A percentile compares a stretch with the other conserved stretches of the same genome.
phyloP scores from a whole-genome alignment of 2,797 vertebrate species.

The Neostethus bicornis region DNA sequence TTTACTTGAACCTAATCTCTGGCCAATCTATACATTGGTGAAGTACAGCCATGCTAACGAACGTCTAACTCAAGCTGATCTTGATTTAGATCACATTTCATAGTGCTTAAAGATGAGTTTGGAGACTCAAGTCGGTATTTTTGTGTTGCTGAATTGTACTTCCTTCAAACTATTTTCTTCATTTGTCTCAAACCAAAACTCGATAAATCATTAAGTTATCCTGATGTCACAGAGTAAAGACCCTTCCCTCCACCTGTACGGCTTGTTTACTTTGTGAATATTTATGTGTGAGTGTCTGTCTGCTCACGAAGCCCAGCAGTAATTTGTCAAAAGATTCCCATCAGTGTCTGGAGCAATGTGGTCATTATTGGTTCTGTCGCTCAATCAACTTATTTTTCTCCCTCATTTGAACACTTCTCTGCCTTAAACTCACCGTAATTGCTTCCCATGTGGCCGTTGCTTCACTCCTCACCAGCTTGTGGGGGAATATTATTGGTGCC shows the following conservation, averaged over 20 bases:
- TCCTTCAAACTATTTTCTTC: too few relatives aligned
- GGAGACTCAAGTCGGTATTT: too few relatives aligned
- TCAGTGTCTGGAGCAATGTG: constrained; percentile 45
- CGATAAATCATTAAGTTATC: background rate
- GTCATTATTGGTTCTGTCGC: constrained; percentile 59
- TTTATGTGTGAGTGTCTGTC: constrained; percentile 10
- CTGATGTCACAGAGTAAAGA: constrained; percentile 2
- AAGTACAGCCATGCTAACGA: too few relatives aligned
- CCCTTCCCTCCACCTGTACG: background rate
- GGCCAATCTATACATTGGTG: too few relatives aligned
- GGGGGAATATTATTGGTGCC: constrained; percentile 48
- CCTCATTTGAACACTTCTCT: constrained; percentile 41
- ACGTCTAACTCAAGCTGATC: too few relatives aligned
- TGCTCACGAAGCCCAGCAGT: constrained; percentile 28
- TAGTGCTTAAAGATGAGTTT: too few relatives aligned
- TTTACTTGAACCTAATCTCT: too few relatives aligned
- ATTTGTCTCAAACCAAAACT: background rate
- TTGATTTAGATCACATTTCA: too few relatives aligned
- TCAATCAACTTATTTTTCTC: constrained; percentile 50
- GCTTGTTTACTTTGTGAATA: constrained; percentile 22
- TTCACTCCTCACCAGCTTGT: constrained; percentile 54
- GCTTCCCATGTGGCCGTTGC: constrained; percentile 59
- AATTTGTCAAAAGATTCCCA: constrained; percentile 55
- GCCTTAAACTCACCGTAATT: constrained; percentile 63
- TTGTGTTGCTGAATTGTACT: too few relatives aligned